Evolutionary conservation across 2,797 vertebrate genomes (phyloP).

Genomic region (Phoeniculus purpureus): DNA sequence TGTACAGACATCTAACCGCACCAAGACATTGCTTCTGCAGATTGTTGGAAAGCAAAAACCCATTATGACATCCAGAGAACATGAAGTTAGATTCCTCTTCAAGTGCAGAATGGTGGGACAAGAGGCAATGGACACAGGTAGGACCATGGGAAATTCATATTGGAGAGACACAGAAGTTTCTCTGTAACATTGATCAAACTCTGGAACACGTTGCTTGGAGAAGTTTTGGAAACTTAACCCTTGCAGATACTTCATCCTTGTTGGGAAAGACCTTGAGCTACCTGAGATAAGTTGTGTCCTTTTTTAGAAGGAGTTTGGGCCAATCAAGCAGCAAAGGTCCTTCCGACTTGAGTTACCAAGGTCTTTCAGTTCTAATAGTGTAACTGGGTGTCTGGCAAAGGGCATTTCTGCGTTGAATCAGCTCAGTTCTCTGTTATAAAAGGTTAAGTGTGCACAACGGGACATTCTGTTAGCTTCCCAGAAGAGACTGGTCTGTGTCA

Average conservation of each 20-base stretch:
- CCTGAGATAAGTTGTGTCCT: neutral
- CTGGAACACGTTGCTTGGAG: neutral
- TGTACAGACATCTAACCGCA: too few relatives aligned
- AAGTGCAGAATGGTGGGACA: neutral
- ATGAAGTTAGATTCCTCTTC: neutral
- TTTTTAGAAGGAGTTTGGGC: neutral
- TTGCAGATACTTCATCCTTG: neutral
- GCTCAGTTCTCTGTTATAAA: neutral
- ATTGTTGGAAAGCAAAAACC: too few relatives aligned
- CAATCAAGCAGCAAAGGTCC: neutral
- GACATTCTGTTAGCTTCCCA: neutral
- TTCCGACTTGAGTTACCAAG: neutral
- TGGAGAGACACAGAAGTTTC: neutral
- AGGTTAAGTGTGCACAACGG: neutral
- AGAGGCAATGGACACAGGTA: fast-evolving
- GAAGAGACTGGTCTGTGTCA: neutral
- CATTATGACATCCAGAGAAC: neutral
- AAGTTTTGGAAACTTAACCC: neutral
- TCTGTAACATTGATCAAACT: neutral
- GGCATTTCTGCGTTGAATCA: neutral
- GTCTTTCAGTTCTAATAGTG: neutral
- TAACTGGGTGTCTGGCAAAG: neutral
- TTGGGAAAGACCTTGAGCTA: neutral
- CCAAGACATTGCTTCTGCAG: too few relatives aligned
- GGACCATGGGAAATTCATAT: neutral